Conservation (phyloP, 2,888 invertebrate species). For the Salticus scenicus region DNA sequence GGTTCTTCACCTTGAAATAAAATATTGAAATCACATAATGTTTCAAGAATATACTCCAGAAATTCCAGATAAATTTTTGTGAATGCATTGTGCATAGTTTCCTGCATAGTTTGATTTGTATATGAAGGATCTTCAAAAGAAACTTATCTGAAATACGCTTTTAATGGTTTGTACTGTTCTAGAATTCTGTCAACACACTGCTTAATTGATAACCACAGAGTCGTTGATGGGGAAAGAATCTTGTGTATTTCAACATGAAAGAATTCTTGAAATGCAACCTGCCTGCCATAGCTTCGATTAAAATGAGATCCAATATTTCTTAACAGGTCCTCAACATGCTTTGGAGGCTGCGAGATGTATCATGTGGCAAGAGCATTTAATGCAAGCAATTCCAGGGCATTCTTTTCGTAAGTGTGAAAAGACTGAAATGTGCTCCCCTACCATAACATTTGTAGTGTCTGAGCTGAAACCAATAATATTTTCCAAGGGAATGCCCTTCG, state of each 20-base stretch:
- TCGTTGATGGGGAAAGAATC: neutral
- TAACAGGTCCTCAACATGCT: neutral
- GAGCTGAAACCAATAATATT: neutral
- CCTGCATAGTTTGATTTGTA: neutral
- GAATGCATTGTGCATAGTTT: neutral
- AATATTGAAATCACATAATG: neutral
- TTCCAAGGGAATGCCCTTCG: neutral
- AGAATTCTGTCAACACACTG: neutral
- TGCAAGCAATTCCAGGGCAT: neutral
- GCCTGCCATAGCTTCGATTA: neutral
- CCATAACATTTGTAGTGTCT: neutral
- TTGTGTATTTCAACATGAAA: neutral
- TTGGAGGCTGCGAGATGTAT: neutral
- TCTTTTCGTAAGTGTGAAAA: neutral
- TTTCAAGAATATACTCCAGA: neutral
- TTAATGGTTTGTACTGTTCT: neutral
- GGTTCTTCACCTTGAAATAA: neutral
- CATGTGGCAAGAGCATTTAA: neutral
- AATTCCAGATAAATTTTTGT: neutral
- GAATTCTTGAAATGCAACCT: neutral
- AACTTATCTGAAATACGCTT: neutral
- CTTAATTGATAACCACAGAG: neutral
- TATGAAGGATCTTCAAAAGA: neutral
- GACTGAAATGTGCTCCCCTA: neutral
- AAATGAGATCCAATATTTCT: neutral